Base-by-base conservation (phyloP, 2,113 vertebrate species). In the Nibea albiflora region DNA sequence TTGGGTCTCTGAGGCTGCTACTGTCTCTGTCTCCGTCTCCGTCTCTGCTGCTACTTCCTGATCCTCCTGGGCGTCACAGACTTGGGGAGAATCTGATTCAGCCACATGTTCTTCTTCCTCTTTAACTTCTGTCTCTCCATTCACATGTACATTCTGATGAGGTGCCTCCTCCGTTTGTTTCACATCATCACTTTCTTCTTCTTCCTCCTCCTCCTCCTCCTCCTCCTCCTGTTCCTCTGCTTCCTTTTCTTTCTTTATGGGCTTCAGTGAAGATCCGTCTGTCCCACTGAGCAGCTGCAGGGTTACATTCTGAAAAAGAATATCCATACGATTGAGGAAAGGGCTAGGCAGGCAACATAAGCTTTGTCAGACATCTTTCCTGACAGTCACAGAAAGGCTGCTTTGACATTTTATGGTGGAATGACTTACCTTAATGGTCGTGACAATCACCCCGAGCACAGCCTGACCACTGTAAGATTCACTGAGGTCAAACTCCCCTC, bases 351-450 rank as follows among this genome's bases (percentile, higher is more conserved):
- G 31, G 31, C 31, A 31, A 39, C 35, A 39, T 39, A 39, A 39
- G 35, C 35, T 39, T 9, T 39, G 8, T 39, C 7, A 39, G 35
- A 39, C 35, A 39, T 67, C 12, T 17, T 39, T 12, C 4, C 9
- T 50, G 65, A 46, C 24, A 63, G 56, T 31, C 9, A 26, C 11
- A 52, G 31, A 20, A 39, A 52, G 26, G 16, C 60, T 64, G 26
- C 5, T 22, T 39, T 15, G 20, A 44, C 11, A 15, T 53, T 14
- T 67, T 7, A 16, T 26, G 24, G 14, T 7, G 26, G 49, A 49
- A 11, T 2, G 6, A 12, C 78, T 28, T 91, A 99, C 98, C 96
- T 99, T 99, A 82, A 99, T 99, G 0, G 97, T 99, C 20, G 82
- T 95, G 93, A 99, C 95, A 15, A 98, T 94, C 3, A 96, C 82